Conservation (phyloP, 2,113 vertebrate species). For the Cricetomys ansorgei region DNA sequence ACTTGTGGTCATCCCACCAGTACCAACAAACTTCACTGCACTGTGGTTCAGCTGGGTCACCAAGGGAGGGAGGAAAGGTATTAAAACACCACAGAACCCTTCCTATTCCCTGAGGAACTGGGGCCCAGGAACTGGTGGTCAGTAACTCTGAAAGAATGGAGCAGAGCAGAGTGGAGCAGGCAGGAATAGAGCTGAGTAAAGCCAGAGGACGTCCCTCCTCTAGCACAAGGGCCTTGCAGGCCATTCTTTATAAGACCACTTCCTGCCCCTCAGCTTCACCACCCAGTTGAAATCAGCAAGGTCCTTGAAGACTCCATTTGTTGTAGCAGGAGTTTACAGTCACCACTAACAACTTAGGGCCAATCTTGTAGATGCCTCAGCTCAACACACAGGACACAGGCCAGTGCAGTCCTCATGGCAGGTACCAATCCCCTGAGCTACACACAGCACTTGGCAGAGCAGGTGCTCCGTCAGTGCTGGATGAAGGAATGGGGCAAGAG, state of each 20-base stretch:
- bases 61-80: background rate
- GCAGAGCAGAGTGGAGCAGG: background rate
- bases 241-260: background rate
- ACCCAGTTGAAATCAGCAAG: rapidly evolving
- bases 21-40: background rate
- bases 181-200: no score
- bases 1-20: background rate
- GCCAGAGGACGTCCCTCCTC: background rate
- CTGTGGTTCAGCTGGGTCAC: background rate
- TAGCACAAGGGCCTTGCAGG: background rate
- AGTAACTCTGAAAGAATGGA: background rate
- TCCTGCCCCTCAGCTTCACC: rapidly evolving
- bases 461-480: background rate
- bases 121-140: background rate
- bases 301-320: background rate
- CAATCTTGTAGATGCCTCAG: background rate
- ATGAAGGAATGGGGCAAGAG: background rate
- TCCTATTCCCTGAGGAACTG: background rate
- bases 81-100: background rate
- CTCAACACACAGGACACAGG: background rate
- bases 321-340: no score
- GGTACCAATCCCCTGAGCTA: background rate
- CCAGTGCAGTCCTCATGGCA: rapidly evolving
- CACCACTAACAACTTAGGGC: background rate
- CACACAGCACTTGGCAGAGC: rapidly evolving